Evolutionary conservation across 2,113 vertebrate species (phyloP).

Genomic region (Grammomys surdaster): DNA sequence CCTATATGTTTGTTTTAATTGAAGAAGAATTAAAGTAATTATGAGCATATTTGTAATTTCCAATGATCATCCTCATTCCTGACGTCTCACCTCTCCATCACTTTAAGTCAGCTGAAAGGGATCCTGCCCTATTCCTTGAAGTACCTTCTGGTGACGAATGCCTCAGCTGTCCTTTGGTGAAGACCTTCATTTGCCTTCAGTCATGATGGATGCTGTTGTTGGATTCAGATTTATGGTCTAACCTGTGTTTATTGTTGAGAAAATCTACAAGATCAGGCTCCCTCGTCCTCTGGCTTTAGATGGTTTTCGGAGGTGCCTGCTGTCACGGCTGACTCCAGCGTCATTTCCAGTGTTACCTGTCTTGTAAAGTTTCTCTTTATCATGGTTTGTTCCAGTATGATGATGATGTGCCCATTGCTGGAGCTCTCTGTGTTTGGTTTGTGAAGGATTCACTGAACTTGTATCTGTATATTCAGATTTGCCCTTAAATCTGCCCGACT

Average conservation of each 20-base stretch:
- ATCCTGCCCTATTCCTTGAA: too few species aligned
- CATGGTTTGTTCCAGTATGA: neutral
- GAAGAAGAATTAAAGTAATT: neutral
- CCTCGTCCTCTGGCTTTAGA: neutral
- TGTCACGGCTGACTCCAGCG: accelerated
- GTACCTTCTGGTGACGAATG: too few species aligned
- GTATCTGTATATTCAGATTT: neutral
- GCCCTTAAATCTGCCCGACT: neutral
- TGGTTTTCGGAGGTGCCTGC: too few species aligned
- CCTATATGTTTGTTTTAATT: neutral
- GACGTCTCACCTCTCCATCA: neutral
- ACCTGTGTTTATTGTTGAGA: neutral
- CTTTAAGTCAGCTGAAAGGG: neutral
- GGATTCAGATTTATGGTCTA: neutral
- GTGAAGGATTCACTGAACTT: neutral
- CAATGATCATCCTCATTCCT: neutral
- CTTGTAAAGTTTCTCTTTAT: neutral
- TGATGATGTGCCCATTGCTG: too few species aligned
- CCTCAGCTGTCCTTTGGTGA: neutral
- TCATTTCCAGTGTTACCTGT: neutral
- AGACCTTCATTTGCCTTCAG: neutral
- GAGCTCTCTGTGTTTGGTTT: neutral
- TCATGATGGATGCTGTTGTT: neutral
- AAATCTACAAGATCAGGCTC: neutral
- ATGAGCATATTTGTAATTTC: neutral